phyloP scores from a whole-genome alignment of 2,888 invertebrate species.

The Galerucella nymphaeae region DNA sequence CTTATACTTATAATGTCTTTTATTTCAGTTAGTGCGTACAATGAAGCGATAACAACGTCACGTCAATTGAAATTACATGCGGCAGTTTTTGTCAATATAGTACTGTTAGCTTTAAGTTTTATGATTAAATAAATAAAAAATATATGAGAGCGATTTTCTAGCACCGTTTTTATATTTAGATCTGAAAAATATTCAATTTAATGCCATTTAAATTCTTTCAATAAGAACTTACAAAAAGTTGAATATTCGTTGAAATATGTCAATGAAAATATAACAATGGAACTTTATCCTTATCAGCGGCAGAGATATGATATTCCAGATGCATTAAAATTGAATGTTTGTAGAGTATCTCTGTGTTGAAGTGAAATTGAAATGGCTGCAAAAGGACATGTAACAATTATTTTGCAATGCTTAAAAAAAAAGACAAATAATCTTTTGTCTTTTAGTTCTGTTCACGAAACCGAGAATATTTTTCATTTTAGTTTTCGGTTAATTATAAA shows the following conservation, averaged over 20 bases:
- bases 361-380: background rate
- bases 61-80: slow-evolving; percentile 16
- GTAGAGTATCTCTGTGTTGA: background rate
- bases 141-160: background rate
- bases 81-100: slow-evolving; percentile 32
- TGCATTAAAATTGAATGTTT: background rate
- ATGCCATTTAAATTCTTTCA: background rate
- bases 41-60: slow-evolving; percentile 34
- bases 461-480: too few species aligned
- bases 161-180: background rate
- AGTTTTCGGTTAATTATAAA: too few species aligned
- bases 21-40: slow-evolving; percentile 51
- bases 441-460: too few species aligned
- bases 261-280: background rate
- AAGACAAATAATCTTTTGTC: too few species aligned
- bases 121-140: slow-evolving; percentile 8
- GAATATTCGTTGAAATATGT: background rate
- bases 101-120: slow-evolving; percentile 35
- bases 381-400: background rate
- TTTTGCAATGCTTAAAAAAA: background rate
- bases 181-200: slow-evolving; percentile 3
- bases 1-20: slow-evolving; percentile 4
- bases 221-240: too few species aligned
- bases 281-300: background rate
- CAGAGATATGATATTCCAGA: background rate